phyloP scores from a whole-genome alignment of 1,140 invertebrate species.

The Drosophila serrata region DNA sequence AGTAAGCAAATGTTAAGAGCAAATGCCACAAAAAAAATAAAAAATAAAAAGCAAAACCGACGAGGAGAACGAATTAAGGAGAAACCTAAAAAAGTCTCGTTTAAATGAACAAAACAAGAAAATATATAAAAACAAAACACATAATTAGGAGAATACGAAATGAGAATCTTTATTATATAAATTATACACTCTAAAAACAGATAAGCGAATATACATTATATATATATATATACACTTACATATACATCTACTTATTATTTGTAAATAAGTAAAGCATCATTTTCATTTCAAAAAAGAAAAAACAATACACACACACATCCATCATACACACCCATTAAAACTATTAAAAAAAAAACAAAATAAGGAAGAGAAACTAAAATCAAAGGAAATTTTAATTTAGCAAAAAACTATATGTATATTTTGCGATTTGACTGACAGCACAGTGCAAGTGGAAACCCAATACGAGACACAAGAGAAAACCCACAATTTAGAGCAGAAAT shows the following conservation, averaged over 20 bases:
- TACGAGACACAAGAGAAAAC: constrained; percentile 6
- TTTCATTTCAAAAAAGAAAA: constrained; percentile 63
- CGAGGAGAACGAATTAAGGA: constrained; percentile 19
- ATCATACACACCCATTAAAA: constrained; percentile 58
- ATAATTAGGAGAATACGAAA: constrained; percentile 29
- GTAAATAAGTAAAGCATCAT: constrained; percentile 77
- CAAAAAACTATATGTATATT: constrained; percentile 51
- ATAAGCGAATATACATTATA: constrained; percentile 61
- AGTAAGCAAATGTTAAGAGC: constrained; percentile 68
- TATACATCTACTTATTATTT: constrained; percentile 78
- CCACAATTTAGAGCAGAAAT: constrained; percentile 5
- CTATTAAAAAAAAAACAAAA: constrained; percentile 13
- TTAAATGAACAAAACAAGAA: constrained; percentile 49
- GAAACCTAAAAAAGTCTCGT: constrained; percentile 45
- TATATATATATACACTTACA: constrained; percentile 54
- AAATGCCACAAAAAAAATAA: constrained; percentile 72
- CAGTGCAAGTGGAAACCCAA: constrained; percentile 24
- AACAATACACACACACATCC: no score
- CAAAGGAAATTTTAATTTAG: constrained; percentile 51
- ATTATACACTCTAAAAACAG: constrained; percentile 64
- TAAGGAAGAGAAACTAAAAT: constrained; percentile 28
- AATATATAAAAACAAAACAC: constrained; percentile 1
- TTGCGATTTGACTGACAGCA: constrained; percentile 57
- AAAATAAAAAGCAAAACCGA: constrained; percentile 28
- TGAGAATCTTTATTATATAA: constrained; percentile 75